A percentile compares a stretch with the other conserved stretches of the same genome.
Conservation (phyloP, 1,140 invertebrate genomes). For the Drosophila dunni region DNA sequence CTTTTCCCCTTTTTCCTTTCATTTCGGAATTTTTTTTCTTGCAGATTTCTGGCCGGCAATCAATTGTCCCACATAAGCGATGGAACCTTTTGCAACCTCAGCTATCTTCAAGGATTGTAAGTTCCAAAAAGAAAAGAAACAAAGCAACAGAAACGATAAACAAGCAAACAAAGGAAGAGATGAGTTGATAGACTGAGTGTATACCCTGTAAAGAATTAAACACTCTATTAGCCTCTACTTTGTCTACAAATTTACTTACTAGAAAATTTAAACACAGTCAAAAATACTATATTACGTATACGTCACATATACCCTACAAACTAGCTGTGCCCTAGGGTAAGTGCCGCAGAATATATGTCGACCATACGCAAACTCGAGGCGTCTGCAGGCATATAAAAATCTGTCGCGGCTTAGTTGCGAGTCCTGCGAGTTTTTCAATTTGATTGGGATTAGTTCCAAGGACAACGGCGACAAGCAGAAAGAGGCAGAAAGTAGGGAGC, state of each 20-base stretch:
- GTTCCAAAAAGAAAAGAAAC: slow-evolving; percentile 30
- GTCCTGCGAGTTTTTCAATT: slow-evolving; percentile 47
- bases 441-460: slow-evolving; percentile 31
- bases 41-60: slow-evolving; percentile 84
- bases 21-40: slow-evolving; percentile 18
- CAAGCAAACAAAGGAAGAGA: not conserved
- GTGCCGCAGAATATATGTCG: slow-evolving; percentile 15
- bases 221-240: too few species aligned
- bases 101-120: slow-evolving; percentile 84
- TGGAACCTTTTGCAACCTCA: slow-evolving; percentile 80
- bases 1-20: slow-evolving; percentile 2
- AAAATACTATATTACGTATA: not conserved
- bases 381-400: slow-evolving; percentile 41
- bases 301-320: not conserved
- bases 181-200: not conserved
- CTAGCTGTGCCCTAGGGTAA: not conserved
- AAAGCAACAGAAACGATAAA: slow-evolving; percentile 15
- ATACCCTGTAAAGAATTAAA: not conserved
- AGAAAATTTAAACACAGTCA: not conserved
- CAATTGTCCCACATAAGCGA: slow-evolving; percentile 67
- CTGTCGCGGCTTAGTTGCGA: slow-evolving; percentile 31
- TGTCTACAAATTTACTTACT: too few species aligned
- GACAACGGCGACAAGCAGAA: not conserved
- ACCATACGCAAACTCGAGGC: slow-evolving; percentile 8
- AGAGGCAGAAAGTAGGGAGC: too few species aligned